Evolutionary conservation across 2,113 vertebrate genomes (phyloP).

Genomic region (Felis catus): DNA sequence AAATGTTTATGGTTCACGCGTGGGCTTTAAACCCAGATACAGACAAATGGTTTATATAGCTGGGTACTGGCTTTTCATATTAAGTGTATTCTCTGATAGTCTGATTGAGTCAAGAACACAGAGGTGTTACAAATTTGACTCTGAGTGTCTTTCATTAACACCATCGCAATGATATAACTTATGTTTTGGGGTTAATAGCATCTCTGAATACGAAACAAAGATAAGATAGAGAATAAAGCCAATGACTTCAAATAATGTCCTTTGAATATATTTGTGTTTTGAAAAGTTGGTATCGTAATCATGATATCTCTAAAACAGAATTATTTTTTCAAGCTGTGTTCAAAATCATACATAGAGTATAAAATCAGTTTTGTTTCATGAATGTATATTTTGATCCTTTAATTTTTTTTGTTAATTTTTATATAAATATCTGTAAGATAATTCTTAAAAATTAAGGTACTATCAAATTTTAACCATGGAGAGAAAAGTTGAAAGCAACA

Average conservation of each 20-base stretch:
- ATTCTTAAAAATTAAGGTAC: background rate
- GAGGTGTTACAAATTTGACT: background rate
- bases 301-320: background rate
- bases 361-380: background rate
- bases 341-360: background rate
- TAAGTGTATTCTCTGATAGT: background rate
- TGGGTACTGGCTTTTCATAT: background rate
- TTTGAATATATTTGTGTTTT: background rate
- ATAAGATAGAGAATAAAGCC: background rate
- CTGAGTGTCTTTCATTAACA: background rate
- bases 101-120: background rate
- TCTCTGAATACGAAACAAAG: conserved; percentile 21
- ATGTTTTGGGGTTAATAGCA: background rate
- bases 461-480: background rate
- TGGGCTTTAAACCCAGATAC: conserved; percentile 22
- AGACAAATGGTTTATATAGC: background rate
- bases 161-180: background rate
- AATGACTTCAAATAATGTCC: background rate
- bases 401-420: background rate
- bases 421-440: background rate
- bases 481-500: background rate
- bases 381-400: conserved; percentile 4
- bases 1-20: conserved; percentile 67
- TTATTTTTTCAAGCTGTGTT: background rate
- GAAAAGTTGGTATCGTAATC: background rate